These are phyloP conservation scores for Crocuta crocuta DNA, from an alignment of 2,113 vertebrate species.

Conservation along the genomic window DNA sequence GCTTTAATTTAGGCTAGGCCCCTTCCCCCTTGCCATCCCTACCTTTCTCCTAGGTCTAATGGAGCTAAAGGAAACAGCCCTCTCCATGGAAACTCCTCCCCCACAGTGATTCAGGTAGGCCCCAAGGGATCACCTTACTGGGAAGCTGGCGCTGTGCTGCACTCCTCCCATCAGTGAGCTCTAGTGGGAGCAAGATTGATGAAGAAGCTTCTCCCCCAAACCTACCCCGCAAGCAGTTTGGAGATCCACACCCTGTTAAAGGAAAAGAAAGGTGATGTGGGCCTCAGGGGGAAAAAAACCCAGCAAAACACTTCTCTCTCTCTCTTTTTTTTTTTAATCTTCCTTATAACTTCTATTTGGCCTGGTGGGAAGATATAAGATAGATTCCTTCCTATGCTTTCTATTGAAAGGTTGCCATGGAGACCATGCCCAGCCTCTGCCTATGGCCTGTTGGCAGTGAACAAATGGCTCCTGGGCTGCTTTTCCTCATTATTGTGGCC, in stretches of 20 bases:
- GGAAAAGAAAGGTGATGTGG: neutral
- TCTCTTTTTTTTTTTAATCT: neutral
- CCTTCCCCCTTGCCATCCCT: neutral
- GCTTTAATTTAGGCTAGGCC: constrained; percentile 24
- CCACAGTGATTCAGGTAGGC: constrained; percentile 54
- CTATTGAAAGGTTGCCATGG: constrained; percentile 61
- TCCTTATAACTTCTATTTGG: constrained; percentile 52
- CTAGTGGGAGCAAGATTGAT: constrained; percentile 30
- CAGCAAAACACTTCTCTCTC: neutral
- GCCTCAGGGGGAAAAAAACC: neutral
- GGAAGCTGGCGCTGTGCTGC: neutral
- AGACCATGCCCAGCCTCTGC: constrained; percentile 34
- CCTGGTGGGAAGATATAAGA: constrained; percentile 29
- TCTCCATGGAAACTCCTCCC: constrained; percentile 69
- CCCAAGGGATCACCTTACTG: constrained; percentile 55
- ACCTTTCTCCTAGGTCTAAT: constrained; percentile 47
- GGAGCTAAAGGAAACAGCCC: constrained; percentile 45
- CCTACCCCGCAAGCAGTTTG: neutral
- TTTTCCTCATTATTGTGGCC: constrained; percentile 47
- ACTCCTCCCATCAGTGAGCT: neutral
- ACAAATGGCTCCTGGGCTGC: constrained; percentile 48
- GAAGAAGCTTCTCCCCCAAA: neutral
- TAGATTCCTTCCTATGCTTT: constrained; percentile 61
- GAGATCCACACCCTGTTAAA: constrained; percentile 15
- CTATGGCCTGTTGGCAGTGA: constrained; percentile 51